Evolutionary conservation across 1,140 invertebrate genomes (phyloP).

Genomic region (Cataglyphis hispanica): DNA sequence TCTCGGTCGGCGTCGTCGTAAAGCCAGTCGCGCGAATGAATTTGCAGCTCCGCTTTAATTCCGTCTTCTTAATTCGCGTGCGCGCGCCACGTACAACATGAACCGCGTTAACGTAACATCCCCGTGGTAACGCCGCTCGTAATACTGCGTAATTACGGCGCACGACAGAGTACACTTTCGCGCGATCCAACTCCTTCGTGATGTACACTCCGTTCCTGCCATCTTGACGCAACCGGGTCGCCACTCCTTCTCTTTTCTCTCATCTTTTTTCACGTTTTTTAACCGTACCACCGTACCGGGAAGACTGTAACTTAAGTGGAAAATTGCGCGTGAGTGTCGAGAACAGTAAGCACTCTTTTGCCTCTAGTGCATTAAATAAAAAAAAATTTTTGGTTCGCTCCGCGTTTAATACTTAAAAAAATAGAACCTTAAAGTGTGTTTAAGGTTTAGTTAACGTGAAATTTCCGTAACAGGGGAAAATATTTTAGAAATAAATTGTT

Average conservation of each 20-base stretch:
- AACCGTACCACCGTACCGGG: not conserved
- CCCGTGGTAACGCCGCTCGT: slow-evolving; percentile 53
- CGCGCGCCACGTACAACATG: slow-evolving; percentile 39
- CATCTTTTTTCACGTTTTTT: slow-evolving; percentile 16
- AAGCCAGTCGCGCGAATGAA: slow-evolving; percentile 45
- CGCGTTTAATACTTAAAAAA: not conserved
- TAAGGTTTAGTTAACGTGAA: not conserved
- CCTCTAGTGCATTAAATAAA: slow-evolving; percentile 22
- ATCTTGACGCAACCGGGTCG: slow-evolving; percentile 50
- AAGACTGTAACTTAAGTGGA: slow-evolving; percentile 30
- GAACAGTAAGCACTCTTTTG: not conserved
- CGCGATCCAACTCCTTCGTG: slow-evolving; percentile 40
- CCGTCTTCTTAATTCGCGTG: slow-evolving; percentile 57
- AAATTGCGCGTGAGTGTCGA: slow-evolving; percentile 43
- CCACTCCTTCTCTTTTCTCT: slow-evolving; percentile 12
- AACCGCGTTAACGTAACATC: slow-evolving; percentile 54
- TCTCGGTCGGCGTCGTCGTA: slow-evolving; percentile 18
- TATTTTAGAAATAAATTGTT: not conserved
- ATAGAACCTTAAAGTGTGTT: not conserved
- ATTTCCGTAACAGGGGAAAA: not conserved
- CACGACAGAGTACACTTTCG: slow-evolving; percentile 2
- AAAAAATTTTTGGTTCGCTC: not conserved
- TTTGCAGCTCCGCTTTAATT: slow-evolving; percentile 53
- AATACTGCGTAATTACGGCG: slow-evolving; percentile 53
- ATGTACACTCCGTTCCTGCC: slow-evolving; percentile 30